Conservation (phyloP, 2,113 vertebrate genomes). For the Isurus oxyrinchus region DNA sequence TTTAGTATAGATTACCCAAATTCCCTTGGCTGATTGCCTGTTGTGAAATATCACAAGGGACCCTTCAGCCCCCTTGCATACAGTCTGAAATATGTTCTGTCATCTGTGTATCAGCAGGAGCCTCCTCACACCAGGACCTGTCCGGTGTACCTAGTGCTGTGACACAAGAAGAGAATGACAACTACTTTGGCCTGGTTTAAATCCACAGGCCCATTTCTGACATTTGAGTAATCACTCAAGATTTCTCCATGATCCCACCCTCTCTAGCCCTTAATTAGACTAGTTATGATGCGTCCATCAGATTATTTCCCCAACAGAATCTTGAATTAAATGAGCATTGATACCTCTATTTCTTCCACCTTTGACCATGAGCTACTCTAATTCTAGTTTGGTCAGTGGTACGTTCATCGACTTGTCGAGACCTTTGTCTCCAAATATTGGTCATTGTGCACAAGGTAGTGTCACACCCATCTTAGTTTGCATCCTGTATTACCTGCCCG, state of each 20-base stretch:
- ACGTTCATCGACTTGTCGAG: background rate
- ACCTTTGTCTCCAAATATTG: background rate
- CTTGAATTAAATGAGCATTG: background rate
- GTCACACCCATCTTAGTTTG: background rate
- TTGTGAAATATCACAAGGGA: background rate
- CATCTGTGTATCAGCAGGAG: background rate
- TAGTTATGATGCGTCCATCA: background rate
- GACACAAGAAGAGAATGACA: background rate
- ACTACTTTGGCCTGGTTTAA: background rate
- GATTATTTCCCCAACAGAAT: background rate
- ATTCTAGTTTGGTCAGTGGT: background rate
- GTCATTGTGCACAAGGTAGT: background rate
- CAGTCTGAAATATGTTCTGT: background rate
- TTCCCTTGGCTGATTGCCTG: background rate
- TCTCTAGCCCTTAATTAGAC: background rate
- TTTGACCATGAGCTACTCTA: background rate
- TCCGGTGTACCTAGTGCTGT: background rate
- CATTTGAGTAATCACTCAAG: background rate
- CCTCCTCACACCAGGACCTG: background rate
- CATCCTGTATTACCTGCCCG: background rate
- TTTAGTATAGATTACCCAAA: background rate
- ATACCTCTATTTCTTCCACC: background rate
- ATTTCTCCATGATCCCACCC: background rate
- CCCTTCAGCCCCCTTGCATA: background rate
- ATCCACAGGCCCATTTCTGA: background rate